Conservation (phyloP, 1,140 invertebrate genomes). For the Vanessa atalanta region DNA sequence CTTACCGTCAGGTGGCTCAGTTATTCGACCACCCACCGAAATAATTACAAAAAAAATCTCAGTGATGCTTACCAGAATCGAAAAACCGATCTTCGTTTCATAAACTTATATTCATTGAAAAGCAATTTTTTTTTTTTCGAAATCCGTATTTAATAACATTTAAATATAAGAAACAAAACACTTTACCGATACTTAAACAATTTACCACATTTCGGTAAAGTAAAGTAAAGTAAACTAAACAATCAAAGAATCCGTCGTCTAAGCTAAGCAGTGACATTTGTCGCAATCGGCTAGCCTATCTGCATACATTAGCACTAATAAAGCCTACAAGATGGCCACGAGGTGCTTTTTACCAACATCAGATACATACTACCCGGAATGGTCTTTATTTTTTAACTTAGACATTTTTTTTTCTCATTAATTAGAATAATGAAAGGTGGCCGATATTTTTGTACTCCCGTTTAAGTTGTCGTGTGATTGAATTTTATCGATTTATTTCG, state of each 20-base stretch:
- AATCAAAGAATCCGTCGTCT: slow-evolving; percentile 30
- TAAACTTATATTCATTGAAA: too few relatives aligned
- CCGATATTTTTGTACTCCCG: slow-evolving; percentile 2
- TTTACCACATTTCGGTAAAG: slow-evolving; percentile 4
- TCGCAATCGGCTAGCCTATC: slow-evolving; percentile 65
- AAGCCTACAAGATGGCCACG: slow-evolving; percentile 55
- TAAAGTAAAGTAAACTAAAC: slow-evolving; percentile 6
- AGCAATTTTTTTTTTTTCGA: too few relatives aligned
- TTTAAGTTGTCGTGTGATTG: not conserved
- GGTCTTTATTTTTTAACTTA: slow-evolving; percentile 57
- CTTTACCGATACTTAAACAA: not conserved
- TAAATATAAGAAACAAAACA: not conserved
- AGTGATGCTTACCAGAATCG: too few relatives aligned
- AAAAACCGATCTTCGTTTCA: too few relatives aligned
- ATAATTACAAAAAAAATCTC: too few relatives aligned
- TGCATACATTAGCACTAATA: slow-evolving; percentile 77
- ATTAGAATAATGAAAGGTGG: slow-evolving; percentile 72
- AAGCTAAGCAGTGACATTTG: slow-evolving; percentile 62
- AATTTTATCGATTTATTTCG: not conserved
- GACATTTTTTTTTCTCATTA: slow-evolving; percentile 59
- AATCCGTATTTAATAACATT: too few relatives aligned
- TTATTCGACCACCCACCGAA: too few relatives aligned
- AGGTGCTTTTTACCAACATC: slow-evolving; percentile 68
- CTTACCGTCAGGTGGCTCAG: too few relatives aligned
- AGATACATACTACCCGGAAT: slow-evolving; percentile 65